Base-by-base conservation (phyloP, 1,140 invertebrate species). In the Apis laboriosa region DNA sequence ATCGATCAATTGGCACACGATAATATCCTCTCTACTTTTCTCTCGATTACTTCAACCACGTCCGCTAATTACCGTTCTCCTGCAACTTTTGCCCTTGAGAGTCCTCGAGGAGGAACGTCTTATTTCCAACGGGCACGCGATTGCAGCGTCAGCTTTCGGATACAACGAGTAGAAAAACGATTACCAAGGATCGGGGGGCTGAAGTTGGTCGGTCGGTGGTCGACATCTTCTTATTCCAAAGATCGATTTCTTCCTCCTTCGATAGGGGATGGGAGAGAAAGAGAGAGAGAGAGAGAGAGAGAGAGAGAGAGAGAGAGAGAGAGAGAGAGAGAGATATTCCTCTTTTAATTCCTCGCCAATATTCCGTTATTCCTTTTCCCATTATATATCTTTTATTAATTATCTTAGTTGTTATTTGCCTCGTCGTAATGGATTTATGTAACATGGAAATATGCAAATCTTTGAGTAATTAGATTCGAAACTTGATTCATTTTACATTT, bases 121-220 rank as follows among this genome's bases (percentile, higher is more conserved):
- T 78, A 78, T 78, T 78, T 78, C n/a, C 64, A n/a, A 28, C 17
- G 7, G 55, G n/a, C 77, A 70, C 77, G 77, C 77, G 58, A 77
- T 19, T 78, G 34, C 55, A 78, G n/a, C 66, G 55, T 70, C 64
- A 68, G 64, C 66, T 55, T 78, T 78, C 13, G 56, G 66, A 60
- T 24, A 68, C 53, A 51, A 66, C 66, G n/a, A 34, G 34, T 70
- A 49, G 77, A 60, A 78, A 73, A 43, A 73, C 77, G 77, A 78
- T 78, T 78, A 60, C 43, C 64, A 60, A 49, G 13, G 55, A 8
- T 9, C 66, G 17, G 19, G 51, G 34, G 77, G 19, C 12, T 19
- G 66, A 55, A n/a, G 24, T 56, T n/a, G 21, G 53, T 24, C 24
- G 24, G 24, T 24, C 24, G 28, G 12, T 5, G 21, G 64, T 24